Evolutionary conservation across 2,888 invertebrate genomes (phyloP).

Genomic region (Nemurella pictetii): DNA sequence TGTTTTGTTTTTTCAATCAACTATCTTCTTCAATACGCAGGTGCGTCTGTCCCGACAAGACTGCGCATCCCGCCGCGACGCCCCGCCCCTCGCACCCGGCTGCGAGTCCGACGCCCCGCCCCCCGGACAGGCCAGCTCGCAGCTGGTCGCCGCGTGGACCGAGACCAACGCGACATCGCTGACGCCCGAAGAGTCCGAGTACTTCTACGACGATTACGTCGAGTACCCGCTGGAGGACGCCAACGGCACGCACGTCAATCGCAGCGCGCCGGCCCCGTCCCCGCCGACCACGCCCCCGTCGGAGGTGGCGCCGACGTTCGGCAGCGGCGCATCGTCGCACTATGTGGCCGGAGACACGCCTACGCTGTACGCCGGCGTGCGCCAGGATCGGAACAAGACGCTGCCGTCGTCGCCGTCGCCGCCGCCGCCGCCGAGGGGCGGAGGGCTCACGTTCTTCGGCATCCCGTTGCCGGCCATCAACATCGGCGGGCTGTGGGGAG

Average conservation of each 20-base stretch:
- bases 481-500: slow-evolving; percentile 57
- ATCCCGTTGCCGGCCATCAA: slow-evolving; percentile 73
- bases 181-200: slow-evolving; percentile 75
- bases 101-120: slow-evolving; percentile 64
- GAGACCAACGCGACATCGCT: slow-evolving; percentile 55
- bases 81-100: slow-evolving; percentile 59
- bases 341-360: slow-evolving; percentile 62
- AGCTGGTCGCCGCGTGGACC: slow-evolving; percentile 62
- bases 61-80: slow-evolving; percentile 56
- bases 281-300: slow-evolving; percentile 14
- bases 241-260: slow-evolving; percentile 50
- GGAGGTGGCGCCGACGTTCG: slow-evolving; percentile 26
- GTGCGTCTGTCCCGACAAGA: slow-evolving; percentile 71
- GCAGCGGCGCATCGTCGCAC: slow-evolving; percentile 46
- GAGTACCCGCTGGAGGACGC: slow-evolving; percentile 65
- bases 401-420: slow-evolving; percentile 37
- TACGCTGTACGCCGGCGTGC: slow-evolving; percentile 59
- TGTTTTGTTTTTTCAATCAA: no score
- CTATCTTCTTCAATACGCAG: slow-evolving; percentile 63
- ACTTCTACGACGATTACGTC: slow-evolving; percentile 80
- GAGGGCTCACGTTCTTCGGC: slow-evolving; percentile 82
- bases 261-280: slow-evolving; percentile 36
- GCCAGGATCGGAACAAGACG: slow-evolving; percentile 48
- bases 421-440: slow-evolving; percentile 57
- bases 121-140: slow-evolving; percentile 55